phyloP scores from a whole-genome alignment of 2,113 vertebrate genomes.

The Oenanthe melanoleuca region DNA sequence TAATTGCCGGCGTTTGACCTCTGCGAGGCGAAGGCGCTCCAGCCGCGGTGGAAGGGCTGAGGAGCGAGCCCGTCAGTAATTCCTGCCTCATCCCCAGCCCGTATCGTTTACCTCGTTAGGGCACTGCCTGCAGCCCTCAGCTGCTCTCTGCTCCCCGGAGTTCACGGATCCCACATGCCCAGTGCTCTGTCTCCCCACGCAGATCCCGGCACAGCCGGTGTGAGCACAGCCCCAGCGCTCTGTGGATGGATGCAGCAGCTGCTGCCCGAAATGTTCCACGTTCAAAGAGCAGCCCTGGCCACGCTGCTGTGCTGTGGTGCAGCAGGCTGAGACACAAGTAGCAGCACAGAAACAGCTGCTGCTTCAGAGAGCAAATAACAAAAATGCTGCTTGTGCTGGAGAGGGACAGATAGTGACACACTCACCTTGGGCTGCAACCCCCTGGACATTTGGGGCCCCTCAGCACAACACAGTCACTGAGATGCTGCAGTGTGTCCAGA shows the following conservation, averaged over 20 bases:
- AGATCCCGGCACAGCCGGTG: no score
- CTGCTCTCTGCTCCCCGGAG: background rate
- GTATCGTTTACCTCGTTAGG: background rate
- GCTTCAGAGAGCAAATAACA: background rate
- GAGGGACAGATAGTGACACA: rapidly evolving
- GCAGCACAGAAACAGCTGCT: background rate
- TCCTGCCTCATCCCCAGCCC: background rate
- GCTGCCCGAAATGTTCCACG: rapidly evolving
- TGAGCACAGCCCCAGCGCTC: rapidly evolving
- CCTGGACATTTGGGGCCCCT: background rate
- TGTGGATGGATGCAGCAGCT: background rate
- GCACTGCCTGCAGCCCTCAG: background rate
- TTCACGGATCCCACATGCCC: background rate
- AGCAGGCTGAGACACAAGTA: rapidly evolving
- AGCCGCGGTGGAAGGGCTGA: background rate
- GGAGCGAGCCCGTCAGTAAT: background rate
- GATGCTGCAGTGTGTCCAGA: background rate
- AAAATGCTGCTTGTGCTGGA: background rate
- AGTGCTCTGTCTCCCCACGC: no score
- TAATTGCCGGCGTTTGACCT: background rate
- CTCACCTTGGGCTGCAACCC: rapidly evolving
- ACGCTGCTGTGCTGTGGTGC: rapidly evolving
- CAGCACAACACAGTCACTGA: background rate
- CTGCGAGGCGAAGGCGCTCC: background rate
- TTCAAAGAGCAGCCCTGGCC: background rate